Percentiles rank a stretch among this genome's conserved stretches.
These are phyloP conservation scores for Nettapus auritus DNA, from an alignment of 2,113 vertebrate genomes.

Conservation along the genomic window DNA sequence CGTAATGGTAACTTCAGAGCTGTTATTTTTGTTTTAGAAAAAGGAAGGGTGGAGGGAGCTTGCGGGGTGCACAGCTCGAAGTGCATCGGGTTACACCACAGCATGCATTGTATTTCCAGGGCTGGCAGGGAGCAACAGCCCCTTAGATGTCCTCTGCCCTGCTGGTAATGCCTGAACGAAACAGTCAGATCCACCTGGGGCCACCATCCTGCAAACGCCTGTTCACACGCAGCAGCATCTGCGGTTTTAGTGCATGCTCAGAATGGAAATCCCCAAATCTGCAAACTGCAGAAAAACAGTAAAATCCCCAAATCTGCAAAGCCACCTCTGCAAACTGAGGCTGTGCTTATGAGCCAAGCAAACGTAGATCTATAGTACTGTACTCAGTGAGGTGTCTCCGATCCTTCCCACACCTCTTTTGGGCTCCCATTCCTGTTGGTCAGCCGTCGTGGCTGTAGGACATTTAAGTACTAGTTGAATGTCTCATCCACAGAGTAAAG, in stretches of 20 bases:
- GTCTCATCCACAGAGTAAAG: background rate
- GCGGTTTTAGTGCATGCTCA: rapidly evolving
- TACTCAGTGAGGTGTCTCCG: background rate
- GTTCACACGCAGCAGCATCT: background rate
- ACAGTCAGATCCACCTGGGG: background rate
- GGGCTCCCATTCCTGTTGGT: background rate
- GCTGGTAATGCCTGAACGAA: background rate
- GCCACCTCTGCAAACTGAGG: background rate
- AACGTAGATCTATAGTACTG: background rate
- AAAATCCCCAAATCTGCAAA: slow-evolving; percentile 8
- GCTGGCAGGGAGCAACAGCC: background rate
- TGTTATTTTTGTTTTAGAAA: background rate
- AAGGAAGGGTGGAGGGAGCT: background rate
- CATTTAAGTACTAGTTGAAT: background rate
- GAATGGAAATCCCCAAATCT: background rate
- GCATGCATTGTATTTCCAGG: background rate
- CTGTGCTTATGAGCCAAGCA: background rate
- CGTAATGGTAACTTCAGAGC: background rate
- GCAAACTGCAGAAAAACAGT: rapidly evolving
- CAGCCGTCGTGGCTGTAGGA: background rate
- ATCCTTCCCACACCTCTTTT: background rate
- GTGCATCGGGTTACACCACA: background rate
- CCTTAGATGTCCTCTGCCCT: background rate
- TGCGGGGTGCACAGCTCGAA: background rate
- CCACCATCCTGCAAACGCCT: background rate